A percentile compares a stretch with the other conserved stretches of the same genome.
Conservation (phyloP, 2,797 vertebrate species). For the Lagocephalus sceleratus region DNA sequence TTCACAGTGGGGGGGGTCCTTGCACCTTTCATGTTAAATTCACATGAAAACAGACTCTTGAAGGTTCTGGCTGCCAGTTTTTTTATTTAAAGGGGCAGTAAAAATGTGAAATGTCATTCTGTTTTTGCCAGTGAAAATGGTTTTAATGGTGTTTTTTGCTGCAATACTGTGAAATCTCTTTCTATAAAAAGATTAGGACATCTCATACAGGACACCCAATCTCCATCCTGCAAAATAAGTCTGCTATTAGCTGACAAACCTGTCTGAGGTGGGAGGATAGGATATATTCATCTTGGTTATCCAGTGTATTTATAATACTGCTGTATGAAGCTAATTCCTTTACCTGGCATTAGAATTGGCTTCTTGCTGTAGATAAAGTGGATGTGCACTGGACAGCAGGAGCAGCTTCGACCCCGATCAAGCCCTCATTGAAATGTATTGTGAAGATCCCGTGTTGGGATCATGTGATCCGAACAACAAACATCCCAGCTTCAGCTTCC, state of each 20-base stretch:
- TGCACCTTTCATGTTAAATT: slow-evolving; percentile 59
- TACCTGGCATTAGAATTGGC: slow-evolving; percentile 81
- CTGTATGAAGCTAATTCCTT: slow-evolving; percentile 92
- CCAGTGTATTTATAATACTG: slow-evolving; percentile 88
- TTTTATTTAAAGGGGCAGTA: too few species aligned
- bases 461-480: background rate
- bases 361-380: slow-evolving; percentile 63
- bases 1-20: slow-evolving; percentile 32
- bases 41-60: slow-evolving; percentile 41
- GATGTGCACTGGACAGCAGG: slow-evolving; percentile 77
- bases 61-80: background rate
- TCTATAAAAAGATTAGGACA: too few species aligned
- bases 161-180: too few species aligned
- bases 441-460: too few species aligned
- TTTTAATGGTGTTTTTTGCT: too few species aligned
- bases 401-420: slow-evolving; percentile 84
- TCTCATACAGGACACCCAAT: too few species aligned
- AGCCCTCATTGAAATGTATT: too few species aligned
- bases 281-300: slow-evolving; percentile 67
- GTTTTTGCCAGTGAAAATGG: too few species aligned
- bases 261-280: slow-evolving; percentile 18
- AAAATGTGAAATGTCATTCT: too few species aligned
- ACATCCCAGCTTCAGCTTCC: background rate
- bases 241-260: slow-evolving; percentile 10
- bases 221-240: too few species aligned